A percentile compares a stretch with the other conserved stretches of the same genome.
phyloP scores from a whole-genome alignment of 2,113 vertebrate species.

The Strix uralensis region DNA sequence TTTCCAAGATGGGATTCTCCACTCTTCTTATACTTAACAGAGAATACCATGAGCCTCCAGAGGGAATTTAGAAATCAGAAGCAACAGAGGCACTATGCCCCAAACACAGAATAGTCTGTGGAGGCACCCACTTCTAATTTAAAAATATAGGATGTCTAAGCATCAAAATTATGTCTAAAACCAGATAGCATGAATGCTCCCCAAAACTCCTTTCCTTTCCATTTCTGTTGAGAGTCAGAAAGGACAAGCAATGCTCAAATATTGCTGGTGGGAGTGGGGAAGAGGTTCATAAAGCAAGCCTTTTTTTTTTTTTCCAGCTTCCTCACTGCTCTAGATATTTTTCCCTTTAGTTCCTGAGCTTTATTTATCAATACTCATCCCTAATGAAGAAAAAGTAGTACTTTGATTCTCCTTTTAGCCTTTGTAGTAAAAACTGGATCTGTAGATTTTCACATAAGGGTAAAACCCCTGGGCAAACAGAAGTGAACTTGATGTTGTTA shows the following conservation, averaged over 20 bases:
- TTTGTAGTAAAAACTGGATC: background rate
- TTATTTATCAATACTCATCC: conserved; percentile 20
- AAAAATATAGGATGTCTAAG: background rate
- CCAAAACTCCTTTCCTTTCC: background rate
- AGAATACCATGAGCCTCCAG: background rate
- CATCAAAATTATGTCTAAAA: background rate
- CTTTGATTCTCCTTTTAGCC: background rate
- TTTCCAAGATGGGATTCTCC: background rate
- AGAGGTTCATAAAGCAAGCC: background rate
- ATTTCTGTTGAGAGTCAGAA: background rate
- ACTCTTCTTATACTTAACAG: background rate
- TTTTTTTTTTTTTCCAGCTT: background rate
- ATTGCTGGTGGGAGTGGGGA: background rate
- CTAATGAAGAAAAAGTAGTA: background rate
- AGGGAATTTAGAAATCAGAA: background rate
- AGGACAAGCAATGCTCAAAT: background rate
- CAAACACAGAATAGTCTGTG: fast-evolving
- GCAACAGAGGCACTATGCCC: fast-evolving
- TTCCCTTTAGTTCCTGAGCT: background rate
- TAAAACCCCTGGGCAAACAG: background rate
- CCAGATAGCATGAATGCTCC: background rate
- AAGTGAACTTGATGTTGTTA: conserved; percentile 10
- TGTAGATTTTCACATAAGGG: background rate
- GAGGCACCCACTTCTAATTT: background rate
- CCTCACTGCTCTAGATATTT: background rate